These are phyloP conservation scores for Cryptoprocta ferox DNA, from an alignment of 2,797 vertebrate genomes.

Conservation along the genomic window DNA sequence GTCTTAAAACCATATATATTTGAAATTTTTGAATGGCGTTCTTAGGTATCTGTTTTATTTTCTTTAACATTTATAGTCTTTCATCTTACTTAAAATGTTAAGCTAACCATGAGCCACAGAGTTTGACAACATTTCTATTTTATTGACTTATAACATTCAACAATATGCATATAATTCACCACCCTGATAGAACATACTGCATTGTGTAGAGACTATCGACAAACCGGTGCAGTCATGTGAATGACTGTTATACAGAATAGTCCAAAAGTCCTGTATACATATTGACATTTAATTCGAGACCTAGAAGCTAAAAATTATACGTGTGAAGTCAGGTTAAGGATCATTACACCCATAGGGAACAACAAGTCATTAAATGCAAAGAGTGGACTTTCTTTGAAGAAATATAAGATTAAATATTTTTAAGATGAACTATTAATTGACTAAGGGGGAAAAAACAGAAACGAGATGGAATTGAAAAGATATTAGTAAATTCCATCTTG, in stretches of 20 bases:
- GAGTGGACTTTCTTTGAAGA: not conserved
- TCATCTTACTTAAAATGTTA: not conserved
- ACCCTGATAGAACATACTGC: not conserved
- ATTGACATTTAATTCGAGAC: not conserved
- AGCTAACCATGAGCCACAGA: not conserved
- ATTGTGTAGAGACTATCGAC: not conserved
- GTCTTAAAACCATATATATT: not conserved
- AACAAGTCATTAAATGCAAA: not conserved
- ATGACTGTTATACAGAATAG: not conserved
- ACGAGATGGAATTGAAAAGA: not conserved
- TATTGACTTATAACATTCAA: not conserved
- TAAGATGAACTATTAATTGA: not conserved
- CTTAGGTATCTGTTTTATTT: not conserved
- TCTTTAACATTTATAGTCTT: not conserved
- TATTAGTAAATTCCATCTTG: not conserved
- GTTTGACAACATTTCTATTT: not conserved
- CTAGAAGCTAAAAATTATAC: not conserved
- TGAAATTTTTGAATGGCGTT: not conserved
- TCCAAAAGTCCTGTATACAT: not conserved
- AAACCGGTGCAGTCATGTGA: not conserved
- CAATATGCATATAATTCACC: not conserved
- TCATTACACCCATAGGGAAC: not conserved
- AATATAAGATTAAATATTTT: not conserved
- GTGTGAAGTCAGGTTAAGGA: not conserved
- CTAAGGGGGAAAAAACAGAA: not conserved